Conservation (phyloP, 2,888 invertebrate species). For the Theristus sp. region DNA sequence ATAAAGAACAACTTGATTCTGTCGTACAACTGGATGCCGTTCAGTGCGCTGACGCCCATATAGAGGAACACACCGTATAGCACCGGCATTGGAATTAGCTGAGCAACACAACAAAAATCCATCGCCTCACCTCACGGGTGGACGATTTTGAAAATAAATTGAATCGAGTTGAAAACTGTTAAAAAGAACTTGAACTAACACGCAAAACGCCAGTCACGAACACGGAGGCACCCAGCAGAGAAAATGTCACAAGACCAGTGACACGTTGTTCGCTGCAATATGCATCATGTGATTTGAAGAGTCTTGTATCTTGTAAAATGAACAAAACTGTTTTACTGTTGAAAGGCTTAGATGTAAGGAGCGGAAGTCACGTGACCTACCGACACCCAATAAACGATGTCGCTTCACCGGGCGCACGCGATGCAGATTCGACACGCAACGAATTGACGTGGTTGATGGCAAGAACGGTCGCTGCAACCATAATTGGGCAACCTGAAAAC, state of each 20-base stretch:
- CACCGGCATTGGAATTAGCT: slow-evolving; percentile 89
- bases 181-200: no score
- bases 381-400: slow-evolving; percentile 81
- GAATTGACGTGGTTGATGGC: slow-evolving; percentile 95
- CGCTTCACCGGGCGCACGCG: slow-evolving; percentile 89
- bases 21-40: slow-evolving; percentile 78
- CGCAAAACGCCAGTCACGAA: no score
- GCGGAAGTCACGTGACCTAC: no score
- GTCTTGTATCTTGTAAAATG: no score
- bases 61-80: no score
- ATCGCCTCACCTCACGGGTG: no score
- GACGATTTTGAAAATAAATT: no score
- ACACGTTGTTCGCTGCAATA: slow-evolving; percentile 63
- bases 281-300: no score
- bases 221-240: slow-evolving; percentile 81
- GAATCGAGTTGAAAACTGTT: no score
- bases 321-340: no score
- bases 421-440: slow-evolving; percentile 78
- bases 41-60: slow-evolving; percentile 89
- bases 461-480: slow-evolving; percentile 78
- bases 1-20: slow-evolving; percentile 78
- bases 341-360: no score
- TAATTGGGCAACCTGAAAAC: slow-evolving; percentile 44
- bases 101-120: no score
- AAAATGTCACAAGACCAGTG: slow-evolving; percentile 74